These are phyloP conservation scores for Cactoblastis cactorum DNA, from an alignment of 2,888 invertebrate species.

Conservation along the genomic window DNA sequence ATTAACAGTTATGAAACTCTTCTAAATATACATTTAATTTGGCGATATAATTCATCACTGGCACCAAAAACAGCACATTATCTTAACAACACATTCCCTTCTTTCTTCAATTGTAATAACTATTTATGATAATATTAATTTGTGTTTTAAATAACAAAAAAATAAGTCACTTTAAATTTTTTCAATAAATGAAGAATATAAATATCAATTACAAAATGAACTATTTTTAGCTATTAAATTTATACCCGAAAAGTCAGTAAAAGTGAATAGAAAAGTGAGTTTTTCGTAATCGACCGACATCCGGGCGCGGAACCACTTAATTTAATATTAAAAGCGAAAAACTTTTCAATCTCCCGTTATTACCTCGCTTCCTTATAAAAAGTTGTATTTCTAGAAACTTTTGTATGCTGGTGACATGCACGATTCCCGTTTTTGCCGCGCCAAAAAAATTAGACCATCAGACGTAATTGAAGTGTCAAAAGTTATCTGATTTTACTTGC, in stretches of 20 bases:
- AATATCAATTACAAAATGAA: too few species aligned
- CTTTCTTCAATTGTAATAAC: too few species aligned
- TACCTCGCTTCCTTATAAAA: constrained; percentile 45
- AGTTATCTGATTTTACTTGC: constrained; percentile 79
- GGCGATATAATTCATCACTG: too few species aligned
- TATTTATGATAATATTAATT: too few species aligned
- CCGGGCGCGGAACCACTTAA: constrained; percentile 36
- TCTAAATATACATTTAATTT: too few species aligned
- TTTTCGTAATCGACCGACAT: not conserved
- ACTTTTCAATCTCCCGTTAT: constrained; percentile 65
- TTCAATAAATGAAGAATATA: too few species aligned
- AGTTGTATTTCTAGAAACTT: constrained; percentile 64
- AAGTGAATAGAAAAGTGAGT: not conserved
- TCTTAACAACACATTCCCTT: constrained; percentile 49
- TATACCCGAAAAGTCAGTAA: not conserved
- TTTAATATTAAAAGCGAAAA: constrained; percentile 58
- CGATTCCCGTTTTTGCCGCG: constrained; percentile 51
- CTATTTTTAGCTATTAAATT: too few species aligned
- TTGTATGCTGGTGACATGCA: constrained; percentile 68
- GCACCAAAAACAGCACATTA: constrained; percentile 44
- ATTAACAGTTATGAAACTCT: too few species aligned
- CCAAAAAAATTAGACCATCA: constrained; percentile 69
- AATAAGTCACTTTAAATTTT: too few species aligned
- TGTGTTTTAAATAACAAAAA: too few species aligned
- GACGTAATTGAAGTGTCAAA: constrained; percentile 79